A percentile compares a stretch with the other conserved stretches of the same genome.
Conservation (phyloP, 2,888 invertebrate genomes). For the Scaptomyza reducta region DNA sequence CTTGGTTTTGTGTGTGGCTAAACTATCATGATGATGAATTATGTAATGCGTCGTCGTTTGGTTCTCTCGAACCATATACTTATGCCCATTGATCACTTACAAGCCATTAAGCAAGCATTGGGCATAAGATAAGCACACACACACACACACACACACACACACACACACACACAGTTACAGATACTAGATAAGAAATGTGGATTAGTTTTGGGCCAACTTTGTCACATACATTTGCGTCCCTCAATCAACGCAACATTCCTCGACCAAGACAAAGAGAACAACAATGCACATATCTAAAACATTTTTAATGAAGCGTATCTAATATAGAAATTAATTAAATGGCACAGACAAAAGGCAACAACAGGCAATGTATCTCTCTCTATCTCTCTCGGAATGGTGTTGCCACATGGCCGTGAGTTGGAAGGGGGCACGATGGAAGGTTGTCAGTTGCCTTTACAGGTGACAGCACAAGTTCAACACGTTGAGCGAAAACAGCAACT, state of each 20-base stretch:
- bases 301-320: constrained; percentile 76
- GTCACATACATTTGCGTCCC: constrained; percentile 54
- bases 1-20: constrained; percentile 35
- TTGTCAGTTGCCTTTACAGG: constrained; percentile 70
- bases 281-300: constrained; percentile 25
- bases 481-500: constrained; percentile 74
- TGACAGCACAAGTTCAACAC: constrained; percentile 77
- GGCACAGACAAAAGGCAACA: constrained; percentile 27
- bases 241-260: constrained; percentile 57
- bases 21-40: constrained; percentile 54
- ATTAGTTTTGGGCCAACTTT: constrained; percentile 19
- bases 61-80: background rate
- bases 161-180: too few relatives aligned
- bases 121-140: too few relatives aligned
- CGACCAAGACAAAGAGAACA: constrained; percentile 12
- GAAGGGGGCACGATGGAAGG: background rate
- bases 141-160: too few relatives aligned
- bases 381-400: background rate
- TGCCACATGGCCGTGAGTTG: constrained; percentile 41
- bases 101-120: constrained; percentile 59
- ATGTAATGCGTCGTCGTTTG: constrained; percentile 49
- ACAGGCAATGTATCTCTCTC: constrained; percentile 22
- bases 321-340: constrained; percentile 77
- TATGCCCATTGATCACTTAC: constrained; percentile 63
- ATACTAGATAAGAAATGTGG: constrained; percentile 9